Conservation (phyloP, 2,888 invertebrate species). For the Griposia aprilina region DNA sequence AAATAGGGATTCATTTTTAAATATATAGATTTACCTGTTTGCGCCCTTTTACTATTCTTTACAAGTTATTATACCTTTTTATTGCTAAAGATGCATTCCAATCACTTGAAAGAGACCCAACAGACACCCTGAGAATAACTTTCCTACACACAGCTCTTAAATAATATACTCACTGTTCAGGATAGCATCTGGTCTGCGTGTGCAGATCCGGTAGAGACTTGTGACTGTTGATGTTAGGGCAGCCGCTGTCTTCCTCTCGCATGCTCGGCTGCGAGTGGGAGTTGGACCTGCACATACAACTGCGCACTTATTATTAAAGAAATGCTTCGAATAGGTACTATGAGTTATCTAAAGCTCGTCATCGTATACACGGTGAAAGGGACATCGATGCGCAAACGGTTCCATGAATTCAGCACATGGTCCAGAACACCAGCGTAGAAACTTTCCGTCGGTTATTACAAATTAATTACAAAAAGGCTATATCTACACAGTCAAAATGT, state of each 20-base stretch:
- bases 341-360: background rate
- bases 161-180: conserved; percentile 79
- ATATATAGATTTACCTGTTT: too few species aligned
- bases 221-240: conserved; percentile 92
- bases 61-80: too few species aligned
- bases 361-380: background rate
- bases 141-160: too few species aligned
- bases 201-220: conserved; percentile 96
- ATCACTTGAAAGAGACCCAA: too few species aligned
- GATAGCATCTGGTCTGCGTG: conserved; percentile 89
- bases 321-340: conserved; percentile 10
- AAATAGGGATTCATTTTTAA: too few species aligned
- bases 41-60: too few species aligned
- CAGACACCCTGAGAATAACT: too few species aligned
- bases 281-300: conserved; percentile 86
- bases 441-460: background rate
- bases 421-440: background rate
- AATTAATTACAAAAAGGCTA: too few species aligned
- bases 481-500: background rate
- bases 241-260: conserved; percentile 87
- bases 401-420: background rate
- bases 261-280: conserved; percentile 92
- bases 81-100: too few species aligned
- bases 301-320: conserved; percentile 32
- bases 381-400: too few species aligned